Conservation (phyloP, 2,888 invertebrate species). For the Ochropacha duplaris region DNA sequence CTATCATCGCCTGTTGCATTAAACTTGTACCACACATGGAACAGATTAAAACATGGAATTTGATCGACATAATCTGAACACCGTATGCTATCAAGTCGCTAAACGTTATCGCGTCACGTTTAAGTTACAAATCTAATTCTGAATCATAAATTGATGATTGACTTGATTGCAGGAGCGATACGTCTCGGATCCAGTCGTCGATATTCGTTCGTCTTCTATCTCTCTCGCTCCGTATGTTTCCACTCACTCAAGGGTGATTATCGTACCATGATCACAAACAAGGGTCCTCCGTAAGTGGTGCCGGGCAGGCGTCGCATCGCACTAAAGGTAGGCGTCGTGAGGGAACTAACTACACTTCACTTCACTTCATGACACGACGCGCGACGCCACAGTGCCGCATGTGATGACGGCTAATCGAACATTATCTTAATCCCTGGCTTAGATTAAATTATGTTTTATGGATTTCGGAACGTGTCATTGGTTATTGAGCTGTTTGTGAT, state of each 20-base stretch:
- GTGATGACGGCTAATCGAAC: background rate
- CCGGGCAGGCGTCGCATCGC: background rate
- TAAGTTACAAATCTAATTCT: background rate
- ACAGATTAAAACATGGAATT: too few species aligned
- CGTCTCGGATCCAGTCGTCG: too few species aligned
- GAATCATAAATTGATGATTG: background rate
- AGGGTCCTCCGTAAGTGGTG: slow-evolving; percentile 2
- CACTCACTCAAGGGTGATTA: background rate
- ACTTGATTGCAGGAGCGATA: too few species aligned
- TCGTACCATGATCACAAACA: slow-evolving; percentile 8
- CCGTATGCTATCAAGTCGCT: too few species aligned
- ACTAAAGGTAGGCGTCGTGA: background rate
- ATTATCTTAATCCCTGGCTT: background rate
- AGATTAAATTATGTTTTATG: background rate
- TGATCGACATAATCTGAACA: too few species aligned
- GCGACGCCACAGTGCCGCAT: background rate
- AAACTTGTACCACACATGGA: too few species aligned
- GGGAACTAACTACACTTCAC: background rate
- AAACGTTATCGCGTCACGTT: background rate
- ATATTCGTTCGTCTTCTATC: too few species aligned
- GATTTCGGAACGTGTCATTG: background rate
- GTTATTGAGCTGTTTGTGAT: background rate
- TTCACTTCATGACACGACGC: background rate
- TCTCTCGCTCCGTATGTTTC: too few species aligned
- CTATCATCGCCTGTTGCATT: too few species aligned